These are phyloP conservation scores for Trichechus manatus DNA, from an alignment of 2,113 vertebrate genomes.

Conservation along the genomic window DNA sequence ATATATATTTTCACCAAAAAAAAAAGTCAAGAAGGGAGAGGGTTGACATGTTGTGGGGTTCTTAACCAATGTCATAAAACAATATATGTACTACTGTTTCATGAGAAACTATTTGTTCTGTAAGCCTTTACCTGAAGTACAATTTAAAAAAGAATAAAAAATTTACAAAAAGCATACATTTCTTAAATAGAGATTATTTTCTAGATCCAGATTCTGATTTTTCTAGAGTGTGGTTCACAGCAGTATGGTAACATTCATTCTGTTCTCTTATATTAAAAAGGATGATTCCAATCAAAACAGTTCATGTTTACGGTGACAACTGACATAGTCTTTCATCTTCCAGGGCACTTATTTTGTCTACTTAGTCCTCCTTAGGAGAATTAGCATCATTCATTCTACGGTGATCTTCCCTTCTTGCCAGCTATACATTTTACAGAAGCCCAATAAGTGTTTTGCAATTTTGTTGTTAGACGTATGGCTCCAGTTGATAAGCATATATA, in stretches of 20 bases:
- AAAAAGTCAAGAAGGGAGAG: no score
- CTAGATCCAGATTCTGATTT: background rate
- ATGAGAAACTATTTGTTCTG: no score
- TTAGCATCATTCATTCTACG: background rate
- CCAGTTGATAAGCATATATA: background rate
- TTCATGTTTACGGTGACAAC: background rate
- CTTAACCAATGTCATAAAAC: no score
- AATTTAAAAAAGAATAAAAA: no score
- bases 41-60: no score
- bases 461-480: background rate
- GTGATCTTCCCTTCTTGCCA: background rate
- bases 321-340: background rate
- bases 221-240: background rate
- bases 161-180: background rate
- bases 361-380: background rate
- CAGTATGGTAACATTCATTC: background rate
- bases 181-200: constrained; percentile 1
- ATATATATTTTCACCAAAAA: no score
- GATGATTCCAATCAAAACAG: constrained; percentile 36
- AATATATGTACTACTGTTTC: no score
- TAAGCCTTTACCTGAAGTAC: no score
- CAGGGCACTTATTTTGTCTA: background rate
- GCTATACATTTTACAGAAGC: background rate
- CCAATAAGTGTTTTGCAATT: background rate
- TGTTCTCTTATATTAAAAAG: background rate